Base-by-base conservation (phyloP, 2,888 invertebrate species). In the Lithophane ornitopus region DNA sequence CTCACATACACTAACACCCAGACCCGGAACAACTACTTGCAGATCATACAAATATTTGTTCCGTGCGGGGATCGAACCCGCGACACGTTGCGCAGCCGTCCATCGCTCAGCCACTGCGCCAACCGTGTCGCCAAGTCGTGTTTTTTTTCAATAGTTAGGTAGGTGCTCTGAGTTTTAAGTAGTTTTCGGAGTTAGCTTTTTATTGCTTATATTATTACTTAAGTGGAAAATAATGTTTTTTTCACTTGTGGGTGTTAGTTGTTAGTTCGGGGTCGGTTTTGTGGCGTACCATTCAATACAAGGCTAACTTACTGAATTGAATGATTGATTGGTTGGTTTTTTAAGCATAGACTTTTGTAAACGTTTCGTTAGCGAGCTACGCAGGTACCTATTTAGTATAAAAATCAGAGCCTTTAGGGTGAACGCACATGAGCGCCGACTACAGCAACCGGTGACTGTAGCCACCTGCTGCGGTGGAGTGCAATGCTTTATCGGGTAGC, bases 71-170 rank as follows among this genome's bases (percentile, higher is more conserved):
- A n/a, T n/a, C n/a, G n/a, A n/a, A n/a, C n/a, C n/a, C n/a, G n/a
- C n/a, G n/a, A n/a, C n/a, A n/a, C n/a, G n/a, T n/a, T n/a, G n/a
- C n/a, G n/a, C n/a, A n/a, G n/a, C n/a, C n/a, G n/a, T n/a, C n/a
- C n/a, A n/a, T n/a, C n/a, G n/a, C n/a, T n/a, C n/a, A n/a, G n/a
- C n/a, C n/a, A n/a, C n/a, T n/a, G n/a, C n/a, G n/a, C n/a, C n/a
- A n/a, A n/a, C n/a, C n/a, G n/a, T n/a, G n/a, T n/a, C n/a, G n/a
- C n/a, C n/a, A n/a, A n/a, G n/a, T n/a, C 12, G 8, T 67, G 26
- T 80, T 68, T 80, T 70, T 39, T 26, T 68, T 68, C 39, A 22
- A 16, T 19, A 74, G 52, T 74, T 52, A 52, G n/a, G n/a, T n/a
- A n/a, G n/a, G n/a, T n/a, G n/a, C 4, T 22, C 4, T 1, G 39